phyloP scores from a whole-genome alignment of 2,888 invertebrate genomes.

The Tinea trinotella region DNA sequence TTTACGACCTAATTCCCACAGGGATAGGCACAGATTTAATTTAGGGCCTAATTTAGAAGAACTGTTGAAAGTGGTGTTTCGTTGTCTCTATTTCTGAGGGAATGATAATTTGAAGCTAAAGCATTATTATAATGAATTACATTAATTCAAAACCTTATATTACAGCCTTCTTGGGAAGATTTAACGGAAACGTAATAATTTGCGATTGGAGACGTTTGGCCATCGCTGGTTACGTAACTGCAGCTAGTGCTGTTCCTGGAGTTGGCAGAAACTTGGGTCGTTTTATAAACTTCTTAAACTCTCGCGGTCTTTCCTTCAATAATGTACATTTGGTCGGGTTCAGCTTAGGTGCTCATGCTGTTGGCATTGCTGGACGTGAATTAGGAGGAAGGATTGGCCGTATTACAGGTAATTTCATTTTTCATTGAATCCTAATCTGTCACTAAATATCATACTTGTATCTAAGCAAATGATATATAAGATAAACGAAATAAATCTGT shows the following conservation, averaged over 20 bases:
- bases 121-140: too few relatives aligned
- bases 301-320: conserved; percentile 27
- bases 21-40: too few relatives aligned
- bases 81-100: too few relatives aligned
- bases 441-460: too few relatives aligned
- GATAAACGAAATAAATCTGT: too few relatives aligned
- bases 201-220: conserved; percentile 42
- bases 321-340: conserved; percentile 40
- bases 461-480: too few relatives aligned
- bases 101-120: too few relatives aligned
- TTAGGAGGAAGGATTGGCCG: conserved; percentile 34
- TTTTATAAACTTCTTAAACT: conserved; percentile 33
- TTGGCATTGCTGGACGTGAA: conserved; percentile 37
- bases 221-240: conserved; percentile 33
- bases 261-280: conserved; percentile 38
- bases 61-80: too few relatives aligned
- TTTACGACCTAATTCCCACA: too few relatives aligned
- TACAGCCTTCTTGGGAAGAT: conserved; percentile 31
- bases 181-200: conserved; percentile 38
- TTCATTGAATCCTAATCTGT: too few relatives aligned
- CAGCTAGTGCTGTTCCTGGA: conserved; percentile 33
- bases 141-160: too few relatives aligned
- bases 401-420: conserved; percentile 38
- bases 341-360: conserved; percentile 44
- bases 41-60: too few relatives aligned